Evolutionary conservation across 2,797 vertebrate genomes (phyloP), one percentile per base, ranked within the genome.

Genomic region (Eulemur mongoz): DNA sequence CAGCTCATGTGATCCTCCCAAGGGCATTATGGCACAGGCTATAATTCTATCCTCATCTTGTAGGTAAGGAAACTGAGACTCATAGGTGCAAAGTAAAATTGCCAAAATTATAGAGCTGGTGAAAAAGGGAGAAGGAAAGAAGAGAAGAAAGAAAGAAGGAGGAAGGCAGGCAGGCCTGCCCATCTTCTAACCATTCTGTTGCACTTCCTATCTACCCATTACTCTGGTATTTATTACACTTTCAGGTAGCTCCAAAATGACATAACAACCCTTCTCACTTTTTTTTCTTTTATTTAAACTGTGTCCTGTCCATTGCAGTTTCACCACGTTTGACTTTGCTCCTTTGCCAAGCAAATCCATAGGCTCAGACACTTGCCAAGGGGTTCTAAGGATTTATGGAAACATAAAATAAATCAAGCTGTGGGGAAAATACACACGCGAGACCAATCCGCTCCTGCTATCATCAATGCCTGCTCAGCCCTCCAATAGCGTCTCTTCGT

Each of bases 21-120:
- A 40, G 3, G 11, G 38, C 0, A 2, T 13, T 50, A 18, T 25
- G 23, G 20, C 0, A 2, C 15, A 50, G 22, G 8, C 35, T 52
- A 2, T 15, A 59, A 14, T 67, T 59, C 32, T 22, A 67, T 22
- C 20, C 32, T 52, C 30, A 22, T 67, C 61, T 50, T 83, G 4
- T 14, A 52, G 25, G 40, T 14, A 50, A 32, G 7, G n/a, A 63
- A 72, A 78, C 0, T 2, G 27, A 89, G 32, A 57, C 4, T 57
- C 15, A 73, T 0, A 63, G 70, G 32, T 57, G 38, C n/a, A 78
- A 45, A 12, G 40, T 69, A 18, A 61, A 78, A 30, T 10, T 52
- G 9, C 40, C 38, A 72, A 50, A 63, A 84, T 40, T n/a, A n/a
- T 14, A 67, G 32, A 14, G 15, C 25, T 22, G 22, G 12, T 69